These are phyloP conservation scores for Centropristis striata DNA, from an alignment of 2,113 vertebrate species.

Conservation along the genomic window DNA sequence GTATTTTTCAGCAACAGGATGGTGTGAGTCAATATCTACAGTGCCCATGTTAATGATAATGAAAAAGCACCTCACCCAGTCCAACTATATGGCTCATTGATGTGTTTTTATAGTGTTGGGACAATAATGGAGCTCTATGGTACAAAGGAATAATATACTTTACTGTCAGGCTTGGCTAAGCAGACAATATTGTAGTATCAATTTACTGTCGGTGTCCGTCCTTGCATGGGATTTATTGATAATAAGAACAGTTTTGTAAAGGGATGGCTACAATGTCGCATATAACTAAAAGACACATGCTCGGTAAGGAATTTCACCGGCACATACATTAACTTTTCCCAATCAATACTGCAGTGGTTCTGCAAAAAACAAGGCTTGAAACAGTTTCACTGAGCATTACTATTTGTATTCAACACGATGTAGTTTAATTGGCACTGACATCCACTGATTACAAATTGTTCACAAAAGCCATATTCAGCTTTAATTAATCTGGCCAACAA, in stretches of 20 bases:
- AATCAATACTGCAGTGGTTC: constrained; percentile 1
- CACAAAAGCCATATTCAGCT: constrained; percentile 39
- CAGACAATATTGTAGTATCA: neutral
- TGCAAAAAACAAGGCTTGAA: neutral
- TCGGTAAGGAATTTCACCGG: neutral
- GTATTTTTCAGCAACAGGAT: neutral
- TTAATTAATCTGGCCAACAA: constrained; percentile 49
- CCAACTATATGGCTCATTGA: neutral
- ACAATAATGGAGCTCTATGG: too few relatives aligned
- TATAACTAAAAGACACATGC: neutral
- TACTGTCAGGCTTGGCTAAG: too few relatives aligned
- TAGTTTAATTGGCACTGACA: constrained; percentile 48
- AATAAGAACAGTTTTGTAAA: neutral
- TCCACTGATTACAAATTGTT: constrained; percentile 52
- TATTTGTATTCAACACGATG: constrained; percentile 36
- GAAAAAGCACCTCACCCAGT: too few relatives aligned
- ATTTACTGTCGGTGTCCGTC: neutral
- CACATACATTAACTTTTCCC: neutral
- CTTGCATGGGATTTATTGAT: neutral
- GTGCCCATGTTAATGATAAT: neutral
- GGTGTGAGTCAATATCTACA: neutral
- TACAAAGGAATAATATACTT: neutral
- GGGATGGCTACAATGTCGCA: neutral
- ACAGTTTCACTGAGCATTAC: constrained; percentile 5
- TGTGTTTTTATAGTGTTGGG: too few relatives aligned